Percentiles rank a stretch among this genome's conserved stretches.
Evolutionary conservation across 1,140 invertebrate genomes (phyloP).

Genomic region (Penaeus vannamei): DNA sequence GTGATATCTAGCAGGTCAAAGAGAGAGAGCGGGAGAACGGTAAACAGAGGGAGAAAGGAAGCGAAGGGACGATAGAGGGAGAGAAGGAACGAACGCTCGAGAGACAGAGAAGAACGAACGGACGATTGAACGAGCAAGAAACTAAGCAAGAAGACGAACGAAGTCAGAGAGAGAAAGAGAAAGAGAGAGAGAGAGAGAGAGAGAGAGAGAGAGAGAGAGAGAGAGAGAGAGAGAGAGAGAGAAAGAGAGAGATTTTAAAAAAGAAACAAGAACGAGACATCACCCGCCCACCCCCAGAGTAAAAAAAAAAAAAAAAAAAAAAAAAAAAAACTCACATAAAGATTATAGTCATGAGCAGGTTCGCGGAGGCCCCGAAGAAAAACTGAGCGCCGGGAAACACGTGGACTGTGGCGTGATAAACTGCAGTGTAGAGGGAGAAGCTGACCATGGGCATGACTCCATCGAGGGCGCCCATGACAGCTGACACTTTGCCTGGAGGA

Average conservation of each 20-base stretch:
- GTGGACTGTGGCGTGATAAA: slow-evolving; percentile 65
- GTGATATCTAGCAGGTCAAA: background rate
- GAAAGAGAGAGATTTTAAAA: too few relatives aligned
- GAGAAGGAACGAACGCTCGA: too few relatives aligned
- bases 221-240: too few relatives aligned
- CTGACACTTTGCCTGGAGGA: slow-evolving; percentile 63
- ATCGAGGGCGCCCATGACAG: slow-evolving; percentile 66
- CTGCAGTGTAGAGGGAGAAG: slow-evolving; percentile 66
- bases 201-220: too few relatives aligned
- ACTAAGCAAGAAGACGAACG: background rate
- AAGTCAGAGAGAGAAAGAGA: background rate
- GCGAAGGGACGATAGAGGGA: too few relatives aligned
- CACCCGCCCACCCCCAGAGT: too few relatives aligned
- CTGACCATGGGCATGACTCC: slow-evolving; percentile 66
- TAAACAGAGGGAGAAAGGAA: too few relatives aligned
- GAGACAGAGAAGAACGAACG: too few relatives aligned
- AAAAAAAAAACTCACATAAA: slow-evolving; percentile 58
- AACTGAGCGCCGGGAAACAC: slow-evolving; percentile 66
- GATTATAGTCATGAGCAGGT: slow-evolving; percentile 62
- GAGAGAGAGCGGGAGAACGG: background rate
- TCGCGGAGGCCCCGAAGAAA: slow-evolving; percentile 63
- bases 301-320: too few relatives aligned
- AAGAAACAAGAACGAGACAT: too few relatives aligned
- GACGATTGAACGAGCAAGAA: background rate
- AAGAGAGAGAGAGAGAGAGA: too few relatives aligned